These are phyloP conservation scores for Sterrhoptilus dennistouni DNA, from an alignment of 2,113 vertebrate genomes.

Conservation along the genomic window DNA sequence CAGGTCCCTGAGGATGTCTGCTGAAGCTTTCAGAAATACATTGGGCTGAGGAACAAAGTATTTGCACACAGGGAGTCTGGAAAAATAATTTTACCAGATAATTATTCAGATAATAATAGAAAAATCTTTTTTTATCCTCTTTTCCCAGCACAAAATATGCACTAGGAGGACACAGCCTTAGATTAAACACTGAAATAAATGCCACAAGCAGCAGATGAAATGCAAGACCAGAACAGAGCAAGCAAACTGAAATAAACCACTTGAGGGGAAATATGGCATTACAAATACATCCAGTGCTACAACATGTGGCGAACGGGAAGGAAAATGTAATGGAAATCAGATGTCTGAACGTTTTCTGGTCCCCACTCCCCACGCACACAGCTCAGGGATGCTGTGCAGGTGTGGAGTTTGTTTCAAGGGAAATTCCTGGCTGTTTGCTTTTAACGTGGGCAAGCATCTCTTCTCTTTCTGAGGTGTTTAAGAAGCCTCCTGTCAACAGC, in stretches of 20 bases:
- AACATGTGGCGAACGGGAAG: neutral
- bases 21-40: neutral
- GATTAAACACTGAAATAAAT: neutral
- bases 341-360: constrained; percentile 1
- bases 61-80: neutral
- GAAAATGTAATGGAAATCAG: neutral
- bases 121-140: neutral
- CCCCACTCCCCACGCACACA: neutral
- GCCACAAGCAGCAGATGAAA: neutral
- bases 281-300: neutral
- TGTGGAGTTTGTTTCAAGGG: neutral
- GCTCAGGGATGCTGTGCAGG: neutral
- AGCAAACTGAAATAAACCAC: constrained; percentile 40
- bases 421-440: neutral
- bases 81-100: constrained; percentile 20
- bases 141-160: neutral
- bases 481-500: constrained; percentile 26
- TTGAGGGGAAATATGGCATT: neutral
- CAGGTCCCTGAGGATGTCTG: neutral
- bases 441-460: constrained; percentile 38
- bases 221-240: neutral
- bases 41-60: neutral
- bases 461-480: constrained; percentile 32
- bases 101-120: neutral
- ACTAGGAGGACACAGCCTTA: neutral